Percentiles rank a stretch among this genome's conserved stretches.
Conservation (phyloP, 2,113 vertebrate genomes). For the Piprites chloris region DNA sequence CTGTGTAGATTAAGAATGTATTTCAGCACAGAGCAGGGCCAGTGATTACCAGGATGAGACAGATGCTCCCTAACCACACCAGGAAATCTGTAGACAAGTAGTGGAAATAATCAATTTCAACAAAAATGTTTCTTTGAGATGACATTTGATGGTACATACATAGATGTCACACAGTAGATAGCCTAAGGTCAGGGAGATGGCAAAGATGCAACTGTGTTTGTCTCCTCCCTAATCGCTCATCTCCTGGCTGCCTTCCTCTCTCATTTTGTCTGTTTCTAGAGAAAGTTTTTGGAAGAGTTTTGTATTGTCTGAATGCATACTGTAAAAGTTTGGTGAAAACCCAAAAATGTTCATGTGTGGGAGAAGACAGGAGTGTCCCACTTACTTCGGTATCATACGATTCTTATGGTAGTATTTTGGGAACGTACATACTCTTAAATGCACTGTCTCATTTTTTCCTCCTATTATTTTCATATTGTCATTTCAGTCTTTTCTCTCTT, state of each 20-base stretch:
- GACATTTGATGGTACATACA: accelerated
- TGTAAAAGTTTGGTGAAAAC: neutral
- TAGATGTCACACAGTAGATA: neutral
- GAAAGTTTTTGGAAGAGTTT: neutral
- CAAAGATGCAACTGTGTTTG: neutral
- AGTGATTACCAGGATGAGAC: neutral
- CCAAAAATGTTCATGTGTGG: neutral
- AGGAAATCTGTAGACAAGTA: neutral
- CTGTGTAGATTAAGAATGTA: neutral
- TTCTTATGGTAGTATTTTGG: neutral
- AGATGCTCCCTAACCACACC: neutral
- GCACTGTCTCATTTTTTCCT: neutral
- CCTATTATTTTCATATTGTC: neutral
- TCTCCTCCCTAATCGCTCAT: neutral
- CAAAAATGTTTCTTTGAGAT: neutral
- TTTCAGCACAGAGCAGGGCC: neutral
- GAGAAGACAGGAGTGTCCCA: neutral
- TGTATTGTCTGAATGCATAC: neutral
- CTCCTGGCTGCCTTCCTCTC: neutral
- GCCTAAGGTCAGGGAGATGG: neutral
- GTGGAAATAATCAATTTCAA: neutral
- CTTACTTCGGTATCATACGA: neutral
- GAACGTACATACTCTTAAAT: neutral
- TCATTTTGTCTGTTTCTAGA: neutral
- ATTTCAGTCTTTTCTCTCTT: neutral